Percentiles rank a stretch among this genome's conserved stretches.
phyloP scores from a whole-genome alignment of 2,113 vertebrate genomes.

The Astur gentilis region DNA sequence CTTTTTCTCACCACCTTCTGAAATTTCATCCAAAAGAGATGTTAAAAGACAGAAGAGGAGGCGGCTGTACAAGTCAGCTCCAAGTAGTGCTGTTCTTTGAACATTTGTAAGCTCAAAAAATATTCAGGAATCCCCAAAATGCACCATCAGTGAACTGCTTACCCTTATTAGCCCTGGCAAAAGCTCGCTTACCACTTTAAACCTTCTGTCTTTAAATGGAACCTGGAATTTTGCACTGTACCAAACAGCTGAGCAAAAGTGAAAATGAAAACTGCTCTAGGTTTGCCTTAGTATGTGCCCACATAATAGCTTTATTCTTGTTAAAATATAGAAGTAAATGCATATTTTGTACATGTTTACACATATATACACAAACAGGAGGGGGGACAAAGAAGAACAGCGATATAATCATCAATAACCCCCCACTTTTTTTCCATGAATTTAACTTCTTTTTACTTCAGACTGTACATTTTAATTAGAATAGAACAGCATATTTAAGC shows the following conservation, averaged over 20 bases:
- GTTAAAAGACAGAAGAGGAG: background rate
- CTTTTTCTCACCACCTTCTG: background rate
- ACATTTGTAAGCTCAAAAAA: background rate
- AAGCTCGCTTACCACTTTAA: background rate
- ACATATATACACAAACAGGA: background rate
- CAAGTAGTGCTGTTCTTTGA: background rate
- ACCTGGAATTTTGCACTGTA: background rate
- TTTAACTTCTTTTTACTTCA: background rate
- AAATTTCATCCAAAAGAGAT: background rate
- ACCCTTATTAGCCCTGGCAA: background rate
- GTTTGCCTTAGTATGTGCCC: background rate
- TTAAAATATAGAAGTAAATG: background rate
- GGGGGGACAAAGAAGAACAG: background rate
- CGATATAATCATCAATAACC: background rate
- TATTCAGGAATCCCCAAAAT: background rate
- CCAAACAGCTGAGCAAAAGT: background rate
- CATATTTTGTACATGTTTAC: fast-evolving
- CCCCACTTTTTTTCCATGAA: background rate
- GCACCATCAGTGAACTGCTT: background rate
- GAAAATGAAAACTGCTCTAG: background rate
- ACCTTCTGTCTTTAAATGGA: background rate
- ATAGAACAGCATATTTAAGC: background rate
- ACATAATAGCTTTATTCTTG: background rate
- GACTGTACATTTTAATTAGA: background rate
- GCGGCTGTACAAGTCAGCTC: background rate